phyloP scores from a whole-genome alignment of 2,888 invertebrate species.

The Tetragonisca angustula region DNA sequence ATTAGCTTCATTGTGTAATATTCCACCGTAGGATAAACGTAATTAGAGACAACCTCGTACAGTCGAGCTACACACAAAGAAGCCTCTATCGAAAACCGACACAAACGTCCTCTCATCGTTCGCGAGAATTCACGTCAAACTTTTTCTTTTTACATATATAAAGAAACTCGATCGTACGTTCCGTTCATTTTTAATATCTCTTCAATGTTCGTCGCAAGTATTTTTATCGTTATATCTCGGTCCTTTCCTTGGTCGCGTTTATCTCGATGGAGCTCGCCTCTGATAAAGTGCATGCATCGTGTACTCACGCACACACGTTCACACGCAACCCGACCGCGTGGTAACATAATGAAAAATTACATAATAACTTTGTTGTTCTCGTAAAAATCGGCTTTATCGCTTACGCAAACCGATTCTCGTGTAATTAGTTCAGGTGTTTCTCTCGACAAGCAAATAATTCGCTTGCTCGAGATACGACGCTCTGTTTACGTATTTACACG shows the following conservation, averaged over 20 bases:
- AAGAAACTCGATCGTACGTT: neutral
- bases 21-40: neutral
- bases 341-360: constrained; percentile 33
- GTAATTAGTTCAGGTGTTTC: constrained; percentile 35
- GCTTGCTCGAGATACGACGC: constrained; percentile 13
- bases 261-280: constrained; percentile 10
- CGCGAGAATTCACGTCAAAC: neutral
- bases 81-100: neutral
- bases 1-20: neutral
- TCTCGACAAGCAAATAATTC: constrained; percentile 25
- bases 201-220: neutral
- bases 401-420: constrained; percentile 13
- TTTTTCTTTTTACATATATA: neutral
- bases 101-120: neutral
- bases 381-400: constrained; percentile 31
- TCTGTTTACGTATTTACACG: constrained; percentile 22
- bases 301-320: neutral
- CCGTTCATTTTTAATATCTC: neutral
- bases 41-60: neutral
- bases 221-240: constrained; percentile 29
- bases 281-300: constrained; percentile 50
- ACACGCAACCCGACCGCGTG: constrained; percentile 3
- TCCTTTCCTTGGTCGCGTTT: constrained; percentile 26
- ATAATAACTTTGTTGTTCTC: constrained; percentile 35
- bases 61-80: neutral